phyloP scores from a whole-genome alignment of 2,113 vertebrate species.

The Notechis scutatus region DNA sequence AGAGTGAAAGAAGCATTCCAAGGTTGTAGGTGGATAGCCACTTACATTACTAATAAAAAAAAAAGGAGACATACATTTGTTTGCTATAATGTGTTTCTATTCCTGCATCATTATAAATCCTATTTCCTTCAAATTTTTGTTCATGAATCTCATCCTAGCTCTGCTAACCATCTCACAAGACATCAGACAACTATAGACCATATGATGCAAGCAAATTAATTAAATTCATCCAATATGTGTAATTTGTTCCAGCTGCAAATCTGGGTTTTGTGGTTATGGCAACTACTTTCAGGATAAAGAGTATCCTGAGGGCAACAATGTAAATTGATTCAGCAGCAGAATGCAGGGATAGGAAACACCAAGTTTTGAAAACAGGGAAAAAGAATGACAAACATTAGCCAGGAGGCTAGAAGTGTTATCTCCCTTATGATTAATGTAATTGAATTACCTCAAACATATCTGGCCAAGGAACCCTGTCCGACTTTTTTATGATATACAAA shows the following conservation, averaged over 20 bases:
- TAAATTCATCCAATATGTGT: constrained; percentile 4
- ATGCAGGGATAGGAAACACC: not conserved
- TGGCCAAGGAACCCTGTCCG: not conserved
- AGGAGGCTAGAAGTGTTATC: not conserved
- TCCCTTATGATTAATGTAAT: not conserved
- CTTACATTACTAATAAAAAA: not conserved
- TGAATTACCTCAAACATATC: not conserved
- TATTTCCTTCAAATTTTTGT: not conserved
- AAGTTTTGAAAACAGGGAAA: not conserved
- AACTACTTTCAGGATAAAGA: constrained; percentile 4
- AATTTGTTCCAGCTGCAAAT: constrained; percentile 9
- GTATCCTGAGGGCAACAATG: not conserved
- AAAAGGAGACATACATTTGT: not conserved
- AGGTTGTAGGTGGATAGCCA: not conserved
- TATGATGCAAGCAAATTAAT: constrained; percentile 13
- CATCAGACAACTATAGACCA: not conserved
- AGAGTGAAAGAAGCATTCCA: not conserved
- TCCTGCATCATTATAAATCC: not conserved
- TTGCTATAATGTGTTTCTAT: not conserved
- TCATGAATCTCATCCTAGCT: not conserved
- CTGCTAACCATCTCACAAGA: not conserved
- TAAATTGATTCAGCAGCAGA: not conserved
- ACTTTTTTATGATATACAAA: not conserved
- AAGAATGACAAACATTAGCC: not conserved
- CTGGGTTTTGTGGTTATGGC: not conserved